Evolutionary conservation across 2,113 vertebrate genomes (phyloP), one percentile per base, ranked within the genome.

Genomic region (Eleginops maclovinus): DNA sequence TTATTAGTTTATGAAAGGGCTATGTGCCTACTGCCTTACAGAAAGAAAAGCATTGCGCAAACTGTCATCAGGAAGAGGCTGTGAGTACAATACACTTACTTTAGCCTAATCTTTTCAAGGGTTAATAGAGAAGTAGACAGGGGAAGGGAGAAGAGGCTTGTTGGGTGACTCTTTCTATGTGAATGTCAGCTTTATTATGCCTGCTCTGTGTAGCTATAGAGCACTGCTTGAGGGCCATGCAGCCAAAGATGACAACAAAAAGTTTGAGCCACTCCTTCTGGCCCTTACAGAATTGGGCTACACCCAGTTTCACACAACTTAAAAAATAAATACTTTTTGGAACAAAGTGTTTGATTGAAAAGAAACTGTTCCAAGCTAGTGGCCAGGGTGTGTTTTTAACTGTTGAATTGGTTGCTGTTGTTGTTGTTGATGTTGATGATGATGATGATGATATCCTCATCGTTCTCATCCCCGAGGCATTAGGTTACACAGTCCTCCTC

Each of bases 131-230:
- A 28, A 43, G 60, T 54, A 49, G 46, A 61, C 26, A 4, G n/a
- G 43, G 65, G 76, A 36, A 41, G 21, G 50, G 55, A 82, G 69
- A 75, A 58, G 40, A 63, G 21, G 68, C 36, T 64, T 62, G 54
- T 73, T 81, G 14, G 44, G 19, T 70, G 61, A 56, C 24, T 81
- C 36, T 10, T 65, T 53, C 21, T 36, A 3, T 63, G 54, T 87
- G 60, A 86, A 85, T 81, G 59, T 24, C 40, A 56, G 44, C 83
- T 91, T 86, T 81, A 81, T 83, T 76, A 70, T 50, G 43, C 17
- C 21, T 50, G 56, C 44, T 17, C 8, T 53, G 63, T 73, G 64
- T 65, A 55, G 47, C 31, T 65, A 36, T 24, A 15, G 5, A 49
- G 43, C 17, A 44, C 54, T 73, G 75, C 79, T 69, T 59, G 44